Percentiles rank a stretch among this genome's conserved stretches.
These are phyloP conservation scores for Pelagia noctiluca DNA, from an alignment of 30 jellyfish, hydroid and myxozoan species.

Conservation along the genomic window DNA sequence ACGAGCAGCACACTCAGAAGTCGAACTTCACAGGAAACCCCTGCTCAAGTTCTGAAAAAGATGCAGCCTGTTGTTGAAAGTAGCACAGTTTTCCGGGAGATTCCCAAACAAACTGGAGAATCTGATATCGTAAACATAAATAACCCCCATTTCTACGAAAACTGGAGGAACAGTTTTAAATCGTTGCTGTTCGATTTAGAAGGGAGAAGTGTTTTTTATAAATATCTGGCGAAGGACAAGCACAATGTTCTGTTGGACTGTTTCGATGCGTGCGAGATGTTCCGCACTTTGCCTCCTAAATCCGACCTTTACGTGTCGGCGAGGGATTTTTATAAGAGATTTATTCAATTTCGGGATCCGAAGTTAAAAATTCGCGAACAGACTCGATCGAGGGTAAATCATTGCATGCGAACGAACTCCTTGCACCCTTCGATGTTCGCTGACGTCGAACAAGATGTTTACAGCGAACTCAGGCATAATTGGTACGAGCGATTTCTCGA, in stretches of 20 bases:
- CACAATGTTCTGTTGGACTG: slow-evolving; percentile 74
- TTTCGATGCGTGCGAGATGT: slow-evolving; percentile 72
- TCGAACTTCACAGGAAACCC: too few species aligned
- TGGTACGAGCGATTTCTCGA: slow-evolving; percentile 82
- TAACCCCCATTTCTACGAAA: slow-evolving; percentile 52
- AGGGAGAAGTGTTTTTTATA: slow-evolving; percentile 75
- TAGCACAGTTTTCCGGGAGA: neutral
- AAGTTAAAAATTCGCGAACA: slow-evolving; percentile 75
- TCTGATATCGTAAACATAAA: neutral
- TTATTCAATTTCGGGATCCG: slow-evolving; percentile 80
- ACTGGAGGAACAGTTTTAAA: slow-evolving; percentile 64
- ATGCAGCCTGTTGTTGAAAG: slow-evolving; percentile 4
- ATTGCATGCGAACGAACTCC: slow-evolving; percentile 73
- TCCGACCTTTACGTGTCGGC: slow-evolving; percentile 75
- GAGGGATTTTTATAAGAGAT: slow-evolving; percentile 82
- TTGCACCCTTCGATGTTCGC: slow-evolving; percentile 61
- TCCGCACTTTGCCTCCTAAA: slow-evolving; percentile 58
- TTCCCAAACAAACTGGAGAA: neutral
- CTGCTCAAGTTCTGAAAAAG: neutral
- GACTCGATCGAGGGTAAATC: slow-evolving; percentile 73
- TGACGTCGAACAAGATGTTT: slow-evolving; percentile 85
- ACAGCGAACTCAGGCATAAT: slow-evolving; percentile 53
- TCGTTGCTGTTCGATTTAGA: slow-evolving; percentile 56
- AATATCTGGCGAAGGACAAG: slow-evolving; percentile 48
- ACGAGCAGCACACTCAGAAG: neutral